Evolutionary conservation across 2,888 invertebrate species (phyloP), one percentile per base, ranked within the genome.

Genomic region (Chymomyza amoena): DNA sequence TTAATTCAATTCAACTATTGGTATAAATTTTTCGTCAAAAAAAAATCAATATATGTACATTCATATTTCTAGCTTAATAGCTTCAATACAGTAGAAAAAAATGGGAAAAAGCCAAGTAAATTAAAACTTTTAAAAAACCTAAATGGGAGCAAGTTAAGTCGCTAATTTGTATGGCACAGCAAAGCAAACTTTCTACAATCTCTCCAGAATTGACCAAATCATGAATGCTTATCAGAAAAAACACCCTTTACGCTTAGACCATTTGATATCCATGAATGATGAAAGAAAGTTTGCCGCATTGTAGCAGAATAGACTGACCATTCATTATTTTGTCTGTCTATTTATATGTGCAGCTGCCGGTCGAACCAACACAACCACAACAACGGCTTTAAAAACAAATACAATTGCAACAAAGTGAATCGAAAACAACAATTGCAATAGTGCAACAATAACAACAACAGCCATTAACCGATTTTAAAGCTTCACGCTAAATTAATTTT

Each of bases 401-500:
- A 13, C 10, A 45, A 45, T 13, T 45, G 39, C 39, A 45, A 45
- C 39, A 45, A 45, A 45, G 13, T 45, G 39, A 10, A 13, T 13
- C 39, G 65, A 62, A 57, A 69, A 39, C 61, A 73, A 65, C 60
- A 73, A 64, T 61, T 66, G 45, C 13, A 72, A 70, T 54, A 61
- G 25, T 15, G 51, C 7, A 65, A 70, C 69, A 51, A 66, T 56
- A 66, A 70, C 61, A 77, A 74, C 80, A 75, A 75, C 77, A 88
- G 84, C 84, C 84, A 87, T 84, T 88, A 87, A 84, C 84, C 79
- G 81, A 83, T 88, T 84, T 88, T 84, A 88, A 87, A 88, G 84
- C 85, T 88, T 88, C 77, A 78, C 84, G 82, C 84, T 78, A 87
- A 83, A 83, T 83, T 84, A 83, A 83, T 83, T 83, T 83, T 88